Evolutionary conservation across 1,140 invertebrate species (phyloP), one percentile per base, ranked within the genome.

Genomic region (Drosophila rufa): DNA sequence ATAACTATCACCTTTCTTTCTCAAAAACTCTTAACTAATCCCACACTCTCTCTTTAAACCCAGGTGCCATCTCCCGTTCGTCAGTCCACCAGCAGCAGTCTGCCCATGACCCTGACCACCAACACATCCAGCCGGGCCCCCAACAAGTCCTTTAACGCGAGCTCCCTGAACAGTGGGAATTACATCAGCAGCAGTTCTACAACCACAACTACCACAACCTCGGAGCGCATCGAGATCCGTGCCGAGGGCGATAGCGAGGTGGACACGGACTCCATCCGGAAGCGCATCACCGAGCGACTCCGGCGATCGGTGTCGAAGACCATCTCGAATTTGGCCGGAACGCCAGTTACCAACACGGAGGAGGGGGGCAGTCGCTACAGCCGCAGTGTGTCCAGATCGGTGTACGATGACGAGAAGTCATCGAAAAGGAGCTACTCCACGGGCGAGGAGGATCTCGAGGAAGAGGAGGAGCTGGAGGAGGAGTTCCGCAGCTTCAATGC

Each of bases 381-480:
- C 45, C 89, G 92, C 12, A 92, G 92, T 4, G 75, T 89, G 0
- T 92, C 91, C 6, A 77, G 92, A 55, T 93, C 92, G 3, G 69
- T 91, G 0, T 91, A 87, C 40, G 92, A 92, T 22, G 92, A 92
- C 27, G 87, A 84, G 22, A 84, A 86, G 47, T 92, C 81, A 8
- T 92, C 90, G 0, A 91, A 89, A 56, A 74, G 68, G 9, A 93
- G 93, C 66, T 94, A 93, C 71, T 94, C 94, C 9, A 93, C 93
- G 19, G 93, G 92, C 19, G 94, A 94, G 55, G 91, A 92, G 57
- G 79, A 87, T 40, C 48, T 67, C 33, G 87, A 75, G 0, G 89
- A 90, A 19, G 87, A 91, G 33, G 82, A 91, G 11, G 69, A 78
- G 7, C 14, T 58, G n/a, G 70, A 84, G 14, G 80, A 85, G 11